phyloP scores from a whole-genome alignment of 2,797 vertebrate genomes.

The Miichthys miiuy region DNA sequence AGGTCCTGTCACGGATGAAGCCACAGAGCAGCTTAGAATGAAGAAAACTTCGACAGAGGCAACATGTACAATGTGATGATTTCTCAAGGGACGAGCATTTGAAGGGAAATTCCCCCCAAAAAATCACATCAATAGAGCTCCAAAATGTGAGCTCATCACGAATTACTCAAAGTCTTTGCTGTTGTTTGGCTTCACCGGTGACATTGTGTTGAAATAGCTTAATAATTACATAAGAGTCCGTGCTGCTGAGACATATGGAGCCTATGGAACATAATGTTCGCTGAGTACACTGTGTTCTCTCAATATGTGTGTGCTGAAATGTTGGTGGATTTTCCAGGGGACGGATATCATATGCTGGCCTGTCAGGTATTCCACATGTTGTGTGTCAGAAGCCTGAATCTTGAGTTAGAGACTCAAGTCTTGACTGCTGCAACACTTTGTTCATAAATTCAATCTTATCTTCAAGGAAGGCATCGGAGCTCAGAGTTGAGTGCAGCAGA shows the following conservation, averaged over 20 bases:
- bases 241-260: constrained; percentile 2
- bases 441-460: too few relatives aligned
- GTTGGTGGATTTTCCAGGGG: not conserved
- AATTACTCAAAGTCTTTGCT: not conserved
- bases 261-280: constrained; percentile 4
- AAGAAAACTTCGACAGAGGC: not conserved
- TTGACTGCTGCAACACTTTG: too few relatives aligned
- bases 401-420: too few relatives aligned
- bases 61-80: not conserved
- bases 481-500: too few relatives aligned
- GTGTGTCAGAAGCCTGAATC: too few relatives aligned
- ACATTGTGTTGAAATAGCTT: not conserved
- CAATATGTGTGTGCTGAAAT: not conserved
- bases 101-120: not conserved
- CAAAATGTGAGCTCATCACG: not conserved
- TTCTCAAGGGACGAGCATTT: not conserved
- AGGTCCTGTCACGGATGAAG: not conserved
- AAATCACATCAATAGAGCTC: too few relatives aligned
- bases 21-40: constrained; percentile 2
- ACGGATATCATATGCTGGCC: not conserved
- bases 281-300: constrained; percentile 38
- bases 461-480: too few relatives aligned
- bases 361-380: not conserved
- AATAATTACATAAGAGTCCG: too few relatives aligned
- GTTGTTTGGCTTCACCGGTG: not conserved